Evolutionary conservation across 1,140 invertebrate genomes (phyloP), one percentile per base, ranked within the genome.

Genomic region (Periplaneta americana): DNA sequence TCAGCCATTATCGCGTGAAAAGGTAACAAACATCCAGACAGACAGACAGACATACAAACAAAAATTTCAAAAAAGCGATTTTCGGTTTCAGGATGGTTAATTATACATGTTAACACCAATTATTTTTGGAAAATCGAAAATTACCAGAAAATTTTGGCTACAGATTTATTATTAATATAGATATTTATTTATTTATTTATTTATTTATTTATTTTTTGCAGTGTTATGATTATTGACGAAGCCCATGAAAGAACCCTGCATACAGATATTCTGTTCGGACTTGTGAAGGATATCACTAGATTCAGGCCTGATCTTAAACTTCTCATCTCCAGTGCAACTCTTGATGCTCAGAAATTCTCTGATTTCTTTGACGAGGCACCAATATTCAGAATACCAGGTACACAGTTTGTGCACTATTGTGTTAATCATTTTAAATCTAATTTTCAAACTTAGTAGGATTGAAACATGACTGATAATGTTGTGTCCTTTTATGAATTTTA

Each of bases 171-270:
- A n/a, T n/a, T n/a, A n/a, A n/a, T n/a, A n/a, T n/a, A n/a, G n/a
- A n/a, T n/a, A n/a, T n/a, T n/a, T n/a, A n/a, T 79, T 75, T 36
- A 33, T 5, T 75, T 74, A 22, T 37, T 31, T 37, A 10, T 80
- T 34, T 10, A 6, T 75, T 22, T 35, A 34, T 75, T 32, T 66
- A 13, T 75, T 80, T 74, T 84, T 87, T 89, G 81, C 84, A 98
- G 96, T 91, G 98, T 99, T 0, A 96, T 99, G 93, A 99, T 99
- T 82, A 98, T 99, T 87, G 98, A 99, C 87, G 99, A 99, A 91
- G 99, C 99, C 85, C 99, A 99, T 88, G 99, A 99, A 87, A 89
- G 98, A 75, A 99, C 98, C 0, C 90, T 99, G 10, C 98, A 99
- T 85, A 99, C 98, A 8, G 99, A 99, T 88, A 97, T 99, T 86